Base-by-base conservation (phyloP, 1,140 invertebrate species). In the Spodoptera litura region DNA sequence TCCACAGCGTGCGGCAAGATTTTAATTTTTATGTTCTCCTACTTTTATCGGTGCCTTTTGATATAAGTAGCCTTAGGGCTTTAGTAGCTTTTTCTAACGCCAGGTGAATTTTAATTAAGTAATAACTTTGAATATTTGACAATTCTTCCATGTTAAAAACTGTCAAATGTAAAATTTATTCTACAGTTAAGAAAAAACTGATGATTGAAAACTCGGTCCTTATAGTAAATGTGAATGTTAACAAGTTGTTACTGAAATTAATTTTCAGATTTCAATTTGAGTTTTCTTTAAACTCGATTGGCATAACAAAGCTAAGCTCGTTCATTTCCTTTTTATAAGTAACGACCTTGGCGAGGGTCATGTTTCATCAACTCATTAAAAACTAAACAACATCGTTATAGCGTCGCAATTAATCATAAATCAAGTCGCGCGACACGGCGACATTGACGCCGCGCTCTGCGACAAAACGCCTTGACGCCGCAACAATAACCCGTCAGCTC, bases 401-500 rank as follows among this genome's bases (percentile, higher is more conserved):
- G 9, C 64, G 52, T 71, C 70, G 72, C 61, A 56, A 78, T 78
- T 73, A 78, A 74, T 73, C 75, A 73, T 59, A n/a, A 73, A 78
- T 73, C 79, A 74, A 71, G 53, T 61, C 44, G 55, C 49, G 51
- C 49, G 78, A 70, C 66, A 61, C 44, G 58, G 59, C 78, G 59
- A 73, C 66, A 44, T 52, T 61, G 70, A 81, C 80, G 66, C 79
- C 73, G 74, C 64, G 61, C 62, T 71, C 64, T 4, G 35, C 62
- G 71, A 81, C 77, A 81, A 81, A 81, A 78, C 72, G 80, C 35
- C 70, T 79, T 71, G 64, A 68, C 76, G 64, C 79, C 56, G 61
- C 75, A 74, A 82, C 78, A 82, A 81, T 81, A 81, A 84, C 83
- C 81, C 80, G 49, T 80, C 53, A 77, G 73, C 78, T 75, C 73